Evolutionary conservation across 2,888 invertebrate species (phyloP).

Genomic region (Autographa pulchrina): DNA sequence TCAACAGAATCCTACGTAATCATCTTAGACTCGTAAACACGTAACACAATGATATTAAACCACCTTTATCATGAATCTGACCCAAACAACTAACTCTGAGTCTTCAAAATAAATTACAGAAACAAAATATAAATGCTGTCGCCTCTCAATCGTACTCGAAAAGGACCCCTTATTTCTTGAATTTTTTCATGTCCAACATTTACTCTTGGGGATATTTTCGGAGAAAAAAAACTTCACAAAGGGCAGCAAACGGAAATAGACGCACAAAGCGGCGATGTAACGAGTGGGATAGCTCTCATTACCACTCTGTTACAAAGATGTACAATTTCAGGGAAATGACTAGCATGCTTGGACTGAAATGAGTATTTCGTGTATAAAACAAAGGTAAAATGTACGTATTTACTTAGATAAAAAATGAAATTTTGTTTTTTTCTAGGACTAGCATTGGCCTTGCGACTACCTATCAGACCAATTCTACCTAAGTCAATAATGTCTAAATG

Average conservation of each 20-base stretch:
- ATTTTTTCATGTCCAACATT: slow-evolving; percentile 26
- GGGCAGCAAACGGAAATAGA: slow-evolving; percentile 59
- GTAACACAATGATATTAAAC: background rate
- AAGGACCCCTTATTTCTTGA: background rate
- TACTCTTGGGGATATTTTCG: slow-evolving; percentile 48
- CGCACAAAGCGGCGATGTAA: slow-evolving; percentile 59
- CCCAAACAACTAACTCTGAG: background rate
- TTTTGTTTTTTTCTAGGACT: no score
- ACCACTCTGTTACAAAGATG: slow-evolving; percentile 53
- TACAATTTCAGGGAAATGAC: slow-evolving; percentile 56
- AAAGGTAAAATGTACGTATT: background rate
- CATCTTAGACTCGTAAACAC: background rate
- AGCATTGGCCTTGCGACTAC: no score
- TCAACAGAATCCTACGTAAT: no score
- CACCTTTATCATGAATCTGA: background rate
- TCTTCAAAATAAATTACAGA: background rate
- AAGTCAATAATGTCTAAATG: background rate
- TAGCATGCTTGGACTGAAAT: background rate
- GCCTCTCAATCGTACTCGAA: slow-evolving; percentile 3
- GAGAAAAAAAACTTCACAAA: slow-evolving; percentile 47
- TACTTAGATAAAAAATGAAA: background rate
- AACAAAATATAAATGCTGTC: slow-evolving; percentile 6
- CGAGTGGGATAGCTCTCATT: slow-evolving; percentile 61
- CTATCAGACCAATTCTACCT: no score
- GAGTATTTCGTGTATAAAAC: background rate